A percentile compares a stretch with the other conserved stretches of the same genome.
These are phyloP conservation scores for Temnothorax curvispinosus DNA, from an alignment of 1,140 invertebrate species.

Conservation along the genomic window DNA sequence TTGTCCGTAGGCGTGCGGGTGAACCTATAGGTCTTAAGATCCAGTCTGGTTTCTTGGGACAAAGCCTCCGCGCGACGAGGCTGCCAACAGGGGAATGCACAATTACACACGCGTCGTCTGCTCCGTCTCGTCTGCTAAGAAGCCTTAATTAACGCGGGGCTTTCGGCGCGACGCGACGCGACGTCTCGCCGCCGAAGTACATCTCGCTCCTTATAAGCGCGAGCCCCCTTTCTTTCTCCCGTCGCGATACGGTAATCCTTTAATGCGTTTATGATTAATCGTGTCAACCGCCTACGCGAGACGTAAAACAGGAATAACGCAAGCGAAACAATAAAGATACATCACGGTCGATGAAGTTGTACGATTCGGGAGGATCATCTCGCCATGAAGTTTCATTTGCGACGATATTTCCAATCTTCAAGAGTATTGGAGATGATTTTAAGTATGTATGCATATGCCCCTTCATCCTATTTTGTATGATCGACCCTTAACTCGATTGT, in stretches of 20 bases:
- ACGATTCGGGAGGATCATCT: background rate
- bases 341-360: background rate
- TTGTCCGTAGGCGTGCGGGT: slow-evolving; percentile 74
- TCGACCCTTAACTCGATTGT: slow-evolving; percentile 5
- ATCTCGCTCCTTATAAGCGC: background rate
- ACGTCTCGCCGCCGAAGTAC: slow-evolving; percentile 7
- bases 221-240: background rate
- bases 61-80: slow-evolving; percentile 71
- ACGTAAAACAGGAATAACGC: slow-evolving; percentile 10
- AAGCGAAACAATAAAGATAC: background rate
- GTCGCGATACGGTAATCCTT: background rate
- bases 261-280: slow-evolving; percentile 20
- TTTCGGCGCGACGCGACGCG: background rate
- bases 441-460: background rate
- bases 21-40: slow-evolving; percentile 34
- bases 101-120: slow-evolving; percentile 65
- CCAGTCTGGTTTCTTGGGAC: slow-evolving; percentile 63
- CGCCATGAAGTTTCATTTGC: background rate
- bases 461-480: background rate
- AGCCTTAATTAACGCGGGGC: slow-evolving; percentile 71
- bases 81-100: slow-evolving; percentile 68
- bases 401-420: background rate
- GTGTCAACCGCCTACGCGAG: too few relatives aligned
- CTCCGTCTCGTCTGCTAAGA: slow-evolving; percentile 59
- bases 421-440: background rate